Evolutionary conservation across 2,797 vertebrate species (phyloP).

Genomic region (Manis pentadactyla): DNA sequence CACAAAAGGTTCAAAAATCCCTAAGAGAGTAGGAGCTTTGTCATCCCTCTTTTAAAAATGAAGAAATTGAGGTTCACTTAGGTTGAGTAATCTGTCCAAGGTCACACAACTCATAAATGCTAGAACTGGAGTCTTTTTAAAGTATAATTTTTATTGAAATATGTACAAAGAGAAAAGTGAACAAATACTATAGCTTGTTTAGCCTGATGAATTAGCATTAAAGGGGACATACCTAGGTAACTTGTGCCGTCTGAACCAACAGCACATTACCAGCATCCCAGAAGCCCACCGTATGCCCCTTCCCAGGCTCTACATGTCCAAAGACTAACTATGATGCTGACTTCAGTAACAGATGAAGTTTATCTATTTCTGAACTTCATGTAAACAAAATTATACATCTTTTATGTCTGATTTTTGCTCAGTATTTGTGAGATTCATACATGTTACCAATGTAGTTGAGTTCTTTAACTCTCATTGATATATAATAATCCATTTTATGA

Average conservation of each 20-base stretch:
- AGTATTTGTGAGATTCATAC: not conserved
- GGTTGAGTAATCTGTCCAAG: not conserved
- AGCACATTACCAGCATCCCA: no score
- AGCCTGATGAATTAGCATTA: not conserved
- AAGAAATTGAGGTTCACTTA: not conserved
- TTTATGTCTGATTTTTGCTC: not conserved
- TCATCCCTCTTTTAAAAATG: not conserved
- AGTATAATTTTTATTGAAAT: slow-evolving; percentile 12
- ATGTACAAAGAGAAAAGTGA: not conserved
- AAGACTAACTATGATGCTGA: not conserved
- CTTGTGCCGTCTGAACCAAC: not conserved
- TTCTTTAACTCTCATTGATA: not conserved
- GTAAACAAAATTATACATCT: not conserved
- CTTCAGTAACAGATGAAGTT: not conserved
- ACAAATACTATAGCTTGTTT: not conserved
- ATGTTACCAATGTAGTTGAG: not conserved
- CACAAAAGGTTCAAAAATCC: not conserved
- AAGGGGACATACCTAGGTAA: not conserved
- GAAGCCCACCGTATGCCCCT: not conserved
- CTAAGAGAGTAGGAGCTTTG: not conserved
- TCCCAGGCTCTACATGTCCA: not conserved
- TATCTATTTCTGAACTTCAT: not conserved
- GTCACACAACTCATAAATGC: not conserved
- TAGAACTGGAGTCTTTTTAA: not conserved
- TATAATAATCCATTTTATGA: not conserved